These are phyloP conservation scores for Murina feae DNA, from an alignment of 2,113 vertebrate species.

Conservation along the genomic window DNA sequence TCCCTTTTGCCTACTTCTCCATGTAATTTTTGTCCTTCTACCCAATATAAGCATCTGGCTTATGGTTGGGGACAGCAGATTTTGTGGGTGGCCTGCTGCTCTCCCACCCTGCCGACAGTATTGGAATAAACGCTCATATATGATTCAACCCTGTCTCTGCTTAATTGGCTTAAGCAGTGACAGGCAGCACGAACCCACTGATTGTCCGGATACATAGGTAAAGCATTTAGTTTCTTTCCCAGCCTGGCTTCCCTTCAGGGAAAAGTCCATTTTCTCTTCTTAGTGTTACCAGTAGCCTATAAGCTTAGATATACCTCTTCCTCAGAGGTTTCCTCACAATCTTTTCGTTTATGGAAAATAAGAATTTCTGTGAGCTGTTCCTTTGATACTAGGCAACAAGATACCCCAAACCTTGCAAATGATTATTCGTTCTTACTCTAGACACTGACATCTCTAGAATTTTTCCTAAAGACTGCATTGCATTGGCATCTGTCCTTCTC, in stretches of 20 bases:
- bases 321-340: background rate
- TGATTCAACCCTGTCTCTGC: too few relatives aligned
- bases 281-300: fast-evolving
- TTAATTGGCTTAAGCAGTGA: too few relatives aligned
- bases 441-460: background rate
- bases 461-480: background rate
- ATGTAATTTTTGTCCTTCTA: too few relatives aligned
- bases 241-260: background rate
- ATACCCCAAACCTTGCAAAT: background rate
- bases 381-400: background rate
- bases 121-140: too few relatives aligned
- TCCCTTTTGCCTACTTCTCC: too few relatives aligned
- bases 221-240: background rate
- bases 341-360: background rate
- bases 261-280: background rate
- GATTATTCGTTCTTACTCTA: background rate
- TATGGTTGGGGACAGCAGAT: too few relatives aligned
- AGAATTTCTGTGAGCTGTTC: background rate
- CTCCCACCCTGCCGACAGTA: too few relatives aligned
- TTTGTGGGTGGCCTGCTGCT: too few relatives aligned
- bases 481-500: background rate
- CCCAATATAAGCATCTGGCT: too few relatives aligned
- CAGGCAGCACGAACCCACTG: too few relatives aligned
- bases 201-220: too few relatives aligned
- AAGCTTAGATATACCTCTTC: background rate